These are phyloP conservation scores for Drosophila punjabiensis DNA, from an alignment of 1,140 invertebrate species.

Conservation along the genomic window DNA sequence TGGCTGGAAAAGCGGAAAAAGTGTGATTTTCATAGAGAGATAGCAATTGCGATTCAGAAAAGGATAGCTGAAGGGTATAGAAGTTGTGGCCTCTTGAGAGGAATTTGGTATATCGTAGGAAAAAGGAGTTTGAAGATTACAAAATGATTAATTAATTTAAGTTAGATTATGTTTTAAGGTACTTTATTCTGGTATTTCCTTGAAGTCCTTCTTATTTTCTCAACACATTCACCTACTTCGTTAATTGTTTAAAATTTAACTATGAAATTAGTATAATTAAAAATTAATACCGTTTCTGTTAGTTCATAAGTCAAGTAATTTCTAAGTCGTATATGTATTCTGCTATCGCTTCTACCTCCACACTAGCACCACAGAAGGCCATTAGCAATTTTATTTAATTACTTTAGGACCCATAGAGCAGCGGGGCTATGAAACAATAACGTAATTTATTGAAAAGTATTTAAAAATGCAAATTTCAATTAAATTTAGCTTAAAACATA, in stretches of 20 bases:
- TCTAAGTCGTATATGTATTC: neutral
- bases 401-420: slow-evolving; percentile 17
- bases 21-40: neutral
- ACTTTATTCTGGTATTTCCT: neutral
- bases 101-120: neutral
- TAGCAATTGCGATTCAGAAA: neutral
- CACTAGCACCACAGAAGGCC: slow-evolving; percentile 10
- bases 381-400: slow-evolving; percentile 63
- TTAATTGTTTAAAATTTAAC: neutral
- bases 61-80: neutral
- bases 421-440: slow-evolving; percentile 7
- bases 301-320: neutral
- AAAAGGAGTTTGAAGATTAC: neutral
- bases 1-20: neutral
- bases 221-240: too few species aligned
- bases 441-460: slow-evolving; percentile 44
- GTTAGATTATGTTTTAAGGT: neutral
- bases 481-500: slow-evolving; percentile 20
- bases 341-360: slow-evolving; percentile 15
- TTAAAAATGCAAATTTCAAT: slow-evolving; percentile 20
- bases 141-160: too few species aligned
- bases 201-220: neutral
- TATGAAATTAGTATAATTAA: neutral
- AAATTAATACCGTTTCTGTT: neutral
- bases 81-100: neutral